phyloP scores from a whole-genome alignment of 2,113 vertebrate species.

The Halcyon malimbica region DNA sequence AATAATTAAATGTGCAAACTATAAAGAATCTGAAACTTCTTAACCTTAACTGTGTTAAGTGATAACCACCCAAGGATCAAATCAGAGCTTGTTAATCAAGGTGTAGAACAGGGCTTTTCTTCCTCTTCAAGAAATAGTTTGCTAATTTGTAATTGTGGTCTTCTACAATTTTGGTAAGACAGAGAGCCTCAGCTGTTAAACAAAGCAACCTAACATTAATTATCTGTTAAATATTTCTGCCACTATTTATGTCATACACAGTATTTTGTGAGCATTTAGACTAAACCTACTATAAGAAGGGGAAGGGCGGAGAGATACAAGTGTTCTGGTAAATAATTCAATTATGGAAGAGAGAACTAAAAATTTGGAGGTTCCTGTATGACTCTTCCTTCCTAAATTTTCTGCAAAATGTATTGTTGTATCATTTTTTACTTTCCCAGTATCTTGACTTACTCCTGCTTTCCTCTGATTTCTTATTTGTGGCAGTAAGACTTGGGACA shows the following conservation, averaged over 20 bases:
- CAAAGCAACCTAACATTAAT: neutral
- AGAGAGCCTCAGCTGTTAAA: neutral
- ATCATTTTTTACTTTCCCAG: neutral
- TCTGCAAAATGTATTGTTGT: neutral
- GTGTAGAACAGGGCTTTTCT: neutral
- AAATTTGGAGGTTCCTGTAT: neutral
- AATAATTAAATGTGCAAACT: neutral
- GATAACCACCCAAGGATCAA: neutral
- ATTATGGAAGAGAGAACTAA: neutral
- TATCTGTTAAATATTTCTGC: neutral
- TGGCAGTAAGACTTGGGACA: neutral
- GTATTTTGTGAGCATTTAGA: neutral
- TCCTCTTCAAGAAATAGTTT: neutral
- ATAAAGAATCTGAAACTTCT: neutral
- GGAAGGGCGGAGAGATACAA: neutral
- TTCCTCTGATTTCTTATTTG: neutral
- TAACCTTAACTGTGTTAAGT: neutral
- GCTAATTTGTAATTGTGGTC: neutral
- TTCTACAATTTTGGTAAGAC: neutral
- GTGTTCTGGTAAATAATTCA: neutral
- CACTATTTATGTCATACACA: neutral
- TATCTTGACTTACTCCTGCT: neutral
- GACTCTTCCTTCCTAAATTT: neutral
- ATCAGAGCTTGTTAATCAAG: neutral
- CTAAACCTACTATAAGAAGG: neutral